Evolutionary conservation across 2,888 invertebrate species (phyloP).

Genomic region (Leucoptera coffeella): DNA sequence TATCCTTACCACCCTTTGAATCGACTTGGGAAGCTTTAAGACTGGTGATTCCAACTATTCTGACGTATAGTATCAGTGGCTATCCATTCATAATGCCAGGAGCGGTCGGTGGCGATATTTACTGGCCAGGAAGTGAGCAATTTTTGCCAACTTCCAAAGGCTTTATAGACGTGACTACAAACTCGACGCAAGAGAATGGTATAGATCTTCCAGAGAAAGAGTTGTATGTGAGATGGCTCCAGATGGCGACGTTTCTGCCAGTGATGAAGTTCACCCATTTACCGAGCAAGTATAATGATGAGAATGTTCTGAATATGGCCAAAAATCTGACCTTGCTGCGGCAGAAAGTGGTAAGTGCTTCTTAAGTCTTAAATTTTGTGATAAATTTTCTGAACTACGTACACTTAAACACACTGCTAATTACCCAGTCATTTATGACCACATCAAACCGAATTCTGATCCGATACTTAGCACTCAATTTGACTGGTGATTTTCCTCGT

Average conservation of each 20-base stretch:
- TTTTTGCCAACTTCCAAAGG: constrained; percentile 48
- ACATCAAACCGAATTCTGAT: too few relatives aligned
- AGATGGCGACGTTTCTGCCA: constrained; percentile 84
- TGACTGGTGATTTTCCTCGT: too few relatives aligned
- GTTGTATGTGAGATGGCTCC: constrained; percentile 84
- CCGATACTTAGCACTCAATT: too few relatives aligned
- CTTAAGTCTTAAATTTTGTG: too few relatives aligned
- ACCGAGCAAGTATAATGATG: constrained; percentile 83
- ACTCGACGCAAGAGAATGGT: constrained; percentile 29
- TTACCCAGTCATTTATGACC: too few relatives aligned
- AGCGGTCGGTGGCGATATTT: constrained; percentile 86
- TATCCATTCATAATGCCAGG: constrained; percentile 92
- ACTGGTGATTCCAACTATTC: constrained; percentile 78
- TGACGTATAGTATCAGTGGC: constrained; percentile 85
- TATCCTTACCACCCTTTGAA: constrained; percentile 77
- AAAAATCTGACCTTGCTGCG: constrained; percentile 68
- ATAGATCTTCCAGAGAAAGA: constrained; percentile 67
- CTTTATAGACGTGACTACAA: constrained; percentile 17
- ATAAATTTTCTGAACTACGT: too few relatives aligned
- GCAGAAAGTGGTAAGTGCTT: constrained; percentile 57
- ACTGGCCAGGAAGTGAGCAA: constrained; percentile 54
- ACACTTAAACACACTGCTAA: too few relatives aligned
- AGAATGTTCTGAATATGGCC: constrained; percentile 69
- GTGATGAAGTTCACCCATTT: constrained; percentile 86
- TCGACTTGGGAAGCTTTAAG: constrained; percentile 84